Base-by-base conservation (phyloP, 2,113 vertebrate genomes). In the Pampusana beccarii region DNA sequence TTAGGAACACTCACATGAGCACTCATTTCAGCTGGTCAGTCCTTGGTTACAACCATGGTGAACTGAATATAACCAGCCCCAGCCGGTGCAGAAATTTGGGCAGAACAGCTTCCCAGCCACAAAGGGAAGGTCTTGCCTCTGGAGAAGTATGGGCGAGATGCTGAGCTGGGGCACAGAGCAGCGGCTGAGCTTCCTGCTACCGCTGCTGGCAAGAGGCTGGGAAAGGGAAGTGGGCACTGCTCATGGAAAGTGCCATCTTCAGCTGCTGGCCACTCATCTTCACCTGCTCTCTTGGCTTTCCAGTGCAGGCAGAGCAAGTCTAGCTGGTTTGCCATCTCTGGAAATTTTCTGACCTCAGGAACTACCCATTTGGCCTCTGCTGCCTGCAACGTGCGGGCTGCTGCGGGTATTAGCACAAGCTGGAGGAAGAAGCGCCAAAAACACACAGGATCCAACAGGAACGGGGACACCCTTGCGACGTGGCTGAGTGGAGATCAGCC, bases 381-480 rank as follows among this genome's bases (percentile, higher is more conserved):
- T 46, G 72, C 46, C 67, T 19, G 18, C n/a, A 8, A 44, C 40
- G 28, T 19, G 24, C 0, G 1, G 56, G 56, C 80, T 65, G 67
- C 71, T 38, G 5, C 10, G 17, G 38, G 8, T 72, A 3, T 1
- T 4, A 29, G 26, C 8, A 23, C 1, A 4, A 13, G 20, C 26
- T 21, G 40, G 29, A 72, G 40, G 16, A 40, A 11, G 38, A 67
- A 25, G 4, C 5, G 33, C 18, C 53, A 25, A 28, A 61, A 54
- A 2, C 2, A 0, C 9, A 9, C 2, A 10, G n/a, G 13, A 9
- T 8, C 11, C 5, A 8, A 38, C 23, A 19, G 8, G 11, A 6
- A 4, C 3, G 11, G 51, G 28, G 36, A 67, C 67, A 20, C 16
- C 16, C 31, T 51, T 31, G 18, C 5, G 2, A 11, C 7, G 23